Evolutionary conservation across 2,113 vertebrate genomes (phyloP), one percentile per base, ranked within the genome.

Genomic region (Xiphophorus maculatus): DNA sequence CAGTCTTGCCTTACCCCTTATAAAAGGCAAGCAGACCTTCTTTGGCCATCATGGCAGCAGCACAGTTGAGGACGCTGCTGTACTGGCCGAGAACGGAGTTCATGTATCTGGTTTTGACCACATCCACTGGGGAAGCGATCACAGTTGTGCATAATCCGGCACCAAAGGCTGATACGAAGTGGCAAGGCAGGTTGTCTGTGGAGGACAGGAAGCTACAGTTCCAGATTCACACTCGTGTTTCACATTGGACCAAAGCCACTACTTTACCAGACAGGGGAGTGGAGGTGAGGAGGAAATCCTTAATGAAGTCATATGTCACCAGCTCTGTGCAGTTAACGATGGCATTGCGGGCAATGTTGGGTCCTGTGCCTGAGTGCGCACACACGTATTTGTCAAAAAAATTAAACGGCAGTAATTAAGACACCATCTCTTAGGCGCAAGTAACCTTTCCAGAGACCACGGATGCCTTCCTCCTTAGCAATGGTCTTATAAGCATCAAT

Each of bases 81-180:
- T 96, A 96, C 82, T 93, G 95, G 81, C 94, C 92, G 0, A 82
- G 79, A 83, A 94, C 91, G 85, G 96, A 96, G 91, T 97, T 97
- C 96, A 97, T 96, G 9, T 96, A 97, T 93, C 96, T 94, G 22
- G 96, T 97, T 90, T 97, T 97, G 92, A 97, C 96, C 68, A 97
- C 96, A 61, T 97, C 96, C 0, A 97, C 96, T 0, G 96, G 96
- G 71, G 96, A 97, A 66, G 96, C 96, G 0, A 97, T 94, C 51
- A 97, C 37, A 0, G 96, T 97, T 40, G 96, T 96, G 88, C 96
- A 97, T 74, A 97, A 94, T 8, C 96, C 96, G 0, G 96, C 96
- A 14, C 96, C 96, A 17, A 97, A 96, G n/a, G 96, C 96, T 1
- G 96, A 95, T 0, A 92, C 90, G 61, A 97, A 96, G 84, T 97